These are phyloP conservation scores for Drosophila algonquin DNA, from an alignment of 2,888 invertebrate genomes.

Conservation along the genomic window DNA sequence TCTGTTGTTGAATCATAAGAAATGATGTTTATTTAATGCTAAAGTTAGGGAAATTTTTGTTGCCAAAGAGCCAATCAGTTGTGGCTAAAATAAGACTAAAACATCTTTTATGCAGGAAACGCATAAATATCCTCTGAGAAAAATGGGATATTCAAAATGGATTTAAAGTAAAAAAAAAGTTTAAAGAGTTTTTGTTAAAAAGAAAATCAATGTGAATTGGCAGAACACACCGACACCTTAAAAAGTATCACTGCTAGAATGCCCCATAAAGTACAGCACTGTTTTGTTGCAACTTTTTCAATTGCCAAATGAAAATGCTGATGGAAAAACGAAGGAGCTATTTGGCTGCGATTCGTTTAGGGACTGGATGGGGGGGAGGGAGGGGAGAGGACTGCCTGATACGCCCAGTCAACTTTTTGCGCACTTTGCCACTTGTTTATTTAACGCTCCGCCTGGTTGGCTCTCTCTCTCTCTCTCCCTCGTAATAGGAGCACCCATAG, in stretches of 20 bases:
- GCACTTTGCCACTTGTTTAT: slow-evolving; percentile 76
- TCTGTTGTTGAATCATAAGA: no score
- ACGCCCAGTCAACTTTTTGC: slow-evolving; percentile 58
- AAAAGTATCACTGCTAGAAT: neutral
- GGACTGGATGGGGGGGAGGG: no score
- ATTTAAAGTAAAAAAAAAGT: neutral
- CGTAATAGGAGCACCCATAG: slow-evolving; percentile 13
- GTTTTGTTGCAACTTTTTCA: slow-evolving; percentile 53
- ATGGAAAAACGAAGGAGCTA: slow-evolving; percentile 7
- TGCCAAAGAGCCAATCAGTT: no score
- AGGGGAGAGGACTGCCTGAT: neutral
- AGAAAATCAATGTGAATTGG: neutral
- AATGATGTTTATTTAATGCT: neutral
- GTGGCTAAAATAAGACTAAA: no score
- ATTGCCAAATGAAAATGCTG: slow-evolving; percentile 61
- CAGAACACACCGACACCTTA: no score
- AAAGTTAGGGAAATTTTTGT: neutral
- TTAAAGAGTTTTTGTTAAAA: neutral
- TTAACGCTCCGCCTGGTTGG: slow-evolving; percentile 72
- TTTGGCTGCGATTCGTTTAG: neutral
- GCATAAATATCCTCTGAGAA: no score
- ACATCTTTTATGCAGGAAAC: no score
- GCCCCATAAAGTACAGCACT: neutral
- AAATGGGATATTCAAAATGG: no score
- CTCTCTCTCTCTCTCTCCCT: slow-evolving; percentile 6